These are phyloP conservation scores for Heliconius aoede DNA, from an alignment of 2,888 invertebrate species.

Conservation along the genomic window DNA sequence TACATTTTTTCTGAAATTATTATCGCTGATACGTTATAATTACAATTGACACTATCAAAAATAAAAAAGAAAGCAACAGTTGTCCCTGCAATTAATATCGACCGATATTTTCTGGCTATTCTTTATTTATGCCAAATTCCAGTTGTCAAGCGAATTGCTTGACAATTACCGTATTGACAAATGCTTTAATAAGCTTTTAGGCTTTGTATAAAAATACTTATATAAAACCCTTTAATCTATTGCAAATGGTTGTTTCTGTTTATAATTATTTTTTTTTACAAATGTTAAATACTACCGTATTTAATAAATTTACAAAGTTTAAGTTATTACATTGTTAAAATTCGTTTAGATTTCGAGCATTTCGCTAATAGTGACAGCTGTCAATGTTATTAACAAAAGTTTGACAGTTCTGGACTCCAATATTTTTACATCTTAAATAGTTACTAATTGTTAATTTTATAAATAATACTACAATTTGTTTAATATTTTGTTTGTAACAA, in stretches of 20 bases:
- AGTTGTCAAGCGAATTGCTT: slow-evolving; percentile 8
- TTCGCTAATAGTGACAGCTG: background rate
- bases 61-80: slow-evolving; percentile 11
- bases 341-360: background rate
- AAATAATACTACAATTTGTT: background rate
- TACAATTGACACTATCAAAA: background rate
- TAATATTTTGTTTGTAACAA: background rate
- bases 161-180: slow-evolving; percentile 12
- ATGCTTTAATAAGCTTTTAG: background rate
- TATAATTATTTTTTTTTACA: background rate
- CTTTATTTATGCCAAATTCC: slow-evolving; percentile 30
- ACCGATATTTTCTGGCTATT: slow-evolving; percentile 33
- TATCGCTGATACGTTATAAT: background rate
- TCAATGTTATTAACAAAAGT: slow-evolving; percentile 1
- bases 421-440: background rate
- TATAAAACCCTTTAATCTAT: background rate
- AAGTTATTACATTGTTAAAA: background rate
- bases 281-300: too few species aligned
- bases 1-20: slow-evolving; percentile 54
- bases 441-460: background rate
- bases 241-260: background rate
- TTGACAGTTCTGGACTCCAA: background rate
- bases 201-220: background rate
- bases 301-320: background rate
- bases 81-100: slow-evolving; percentile 38